Evolutionary conservation across 2,797 vertebrate species (phyloP).

Genomic region (Chelonia mydas): DNA sequence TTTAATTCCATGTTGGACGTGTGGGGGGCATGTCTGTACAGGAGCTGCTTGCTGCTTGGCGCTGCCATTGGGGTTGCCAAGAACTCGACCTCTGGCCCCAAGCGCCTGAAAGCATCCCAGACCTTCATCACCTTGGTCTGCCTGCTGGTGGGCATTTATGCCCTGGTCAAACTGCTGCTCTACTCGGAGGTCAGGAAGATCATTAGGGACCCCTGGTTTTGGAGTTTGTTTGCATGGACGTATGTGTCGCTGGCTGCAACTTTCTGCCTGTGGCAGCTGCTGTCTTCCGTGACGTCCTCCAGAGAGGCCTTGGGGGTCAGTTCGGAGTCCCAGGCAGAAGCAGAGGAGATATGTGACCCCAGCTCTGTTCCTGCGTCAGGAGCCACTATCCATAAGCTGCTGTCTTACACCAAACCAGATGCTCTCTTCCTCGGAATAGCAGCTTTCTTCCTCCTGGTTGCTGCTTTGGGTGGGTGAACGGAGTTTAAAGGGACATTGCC

Average conservation of each 20-base stretch:
- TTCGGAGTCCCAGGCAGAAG: conserved; percentile 48
- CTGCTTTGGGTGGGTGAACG: conserved; percentile 89
- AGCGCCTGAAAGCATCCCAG: conserved; percentile 79
- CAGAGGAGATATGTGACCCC: conserved; percentile 39
- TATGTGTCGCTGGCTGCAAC: conserved; percentile 82
- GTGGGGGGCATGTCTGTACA: conserved; percentile 88
- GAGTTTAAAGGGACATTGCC: not conserved
- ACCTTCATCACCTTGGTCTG: conserved; percentile 82
- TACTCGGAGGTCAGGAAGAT: conserved; percentile 86
- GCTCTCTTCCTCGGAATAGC: conserved; percentile 85
- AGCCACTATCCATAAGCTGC: conserved; percentile 90
- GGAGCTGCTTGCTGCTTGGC: conserved; percentile 88
- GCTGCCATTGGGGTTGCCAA: conserved; percentile 87
- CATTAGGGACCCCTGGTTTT: conserved; percentile 87
- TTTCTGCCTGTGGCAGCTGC: conserved; percentile 85
- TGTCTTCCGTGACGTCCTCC: conserved; percentile 78
- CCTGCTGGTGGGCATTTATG: conserved; percentile 85
- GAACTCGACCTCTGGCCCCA: conserved; percentile 87
- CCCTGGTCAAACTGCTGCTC: conserved; percentile 91
- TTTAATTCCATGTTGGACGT: conserved; percentile 88
- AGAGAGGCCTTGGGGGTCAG: conserved; percentile 57
- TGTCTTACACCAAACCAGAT: conserved; percentile 90
- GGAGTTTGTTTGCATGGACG: conserved; percentile 91
- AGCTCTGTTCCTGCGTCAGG: conserved; percentile 76
- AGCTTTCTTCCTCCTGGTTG: conserved; percentile 89